Conservation (phyloP, 2,797 vertebrate species). For the Melanotaenia nigrans region DNA sequence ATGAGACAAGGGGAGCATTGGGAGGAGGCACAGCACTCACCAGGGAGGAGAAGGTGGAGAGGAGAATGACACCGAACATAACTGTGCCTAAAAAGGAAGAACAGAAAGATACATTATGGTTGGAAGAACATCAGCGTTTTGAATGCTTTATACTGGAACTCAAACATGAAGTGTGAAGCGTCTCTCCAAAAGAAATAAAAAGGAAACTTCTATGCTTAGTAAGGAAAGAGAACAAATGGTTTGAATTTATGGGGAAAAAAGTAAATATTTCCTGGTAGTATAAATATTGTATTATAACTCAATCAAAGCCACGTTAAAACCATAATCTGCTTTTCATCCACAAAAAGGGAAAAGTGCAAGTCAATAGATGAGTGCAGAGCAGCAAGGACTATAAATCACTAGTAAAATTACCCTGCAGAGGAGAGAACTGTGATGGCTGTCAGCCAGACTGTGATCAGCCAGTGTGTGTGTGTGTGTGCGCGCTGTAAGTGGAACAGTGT, state of each 20-base stretch:
- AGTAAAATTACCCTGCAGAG: constrained; percentile 9
- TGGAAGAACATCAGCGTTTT: not conserved
- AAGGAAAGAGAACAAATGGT: too few species aligned
- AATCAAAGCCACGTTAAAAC: not conserved
- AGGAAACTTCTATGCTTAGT: too few species aligned
- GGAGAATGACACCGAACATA: constrained; percentile 72
- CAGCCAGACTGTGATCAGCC: constrained; percentile 32
- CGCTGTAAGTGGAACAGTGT: not conserved
- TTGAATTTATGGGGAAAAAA: too few species aligned
- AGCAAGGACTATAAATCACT: constrained; percentile 23
- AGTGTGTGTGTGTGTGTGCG: constrained; percentile 1
- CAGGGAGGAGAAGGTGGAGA: constrained; percentile 60
- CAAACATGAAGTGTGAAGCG: too few species aligned
- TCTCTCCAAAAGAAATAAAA: too few species aligned
- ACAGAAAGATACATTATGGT: not conserved
- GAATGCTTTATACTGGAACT: not conserved
- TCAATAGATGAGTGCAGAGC: too few species aligned
- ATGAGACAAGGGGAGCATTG: constrained; percentile 48
- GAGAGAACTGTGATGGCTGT: constrained; percentile 3
- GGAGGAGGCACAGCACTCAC: constrained; percentile 64
- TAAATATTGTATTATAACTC: not conserved
- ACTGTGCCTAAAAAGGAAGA: constrained; percentile 27
- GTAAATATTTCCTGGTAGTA: not conserved
- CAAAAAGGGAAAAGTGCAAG: constrained; percentile 15
- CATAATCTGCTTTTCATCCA: not conserved